phyloP scores from a whole-genome alignment of 2,113 vertebrate species.

The Sinocyclocheilus maitianheensis region DNA sequence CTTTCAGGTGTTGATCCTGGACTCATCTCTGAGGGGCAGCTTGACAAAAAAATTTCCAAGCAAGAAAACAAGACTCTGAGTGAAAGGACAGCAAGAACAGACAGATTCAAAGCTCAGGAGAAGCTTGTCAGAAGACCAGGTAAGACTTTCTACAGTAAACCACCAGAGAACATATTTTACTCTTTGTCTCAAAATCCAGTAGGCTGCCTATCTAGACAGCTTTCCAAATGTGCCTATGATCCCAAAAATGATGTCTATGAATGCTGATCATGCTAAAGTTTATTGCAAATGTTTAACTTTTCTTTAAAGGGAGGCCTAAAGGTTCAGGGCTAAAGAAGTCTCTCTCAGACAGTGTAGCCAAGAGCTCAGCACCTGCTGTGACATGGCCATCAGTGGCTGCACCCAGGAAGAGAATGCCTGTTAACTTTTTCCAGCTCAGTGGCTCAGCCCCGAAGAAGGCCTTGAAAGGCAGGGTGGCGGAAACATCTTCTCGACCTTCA shows the following conservation, averaged over 20 bases:
- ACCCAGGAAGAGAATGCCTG: slow-evolving; percentile 78
- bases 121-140: slow-evolving; percentile 80
- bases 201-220: not conserved
- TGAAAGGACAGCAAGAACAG: slow-evolving; percentile 67
- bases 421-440: slow-evolving; percentile 89
- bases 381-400: slow-evolving; percentile 82
- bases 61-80: slow-evolving; percentile 67
- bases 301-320: slow-evolving; percentile 73
- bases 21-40: slow-evolving; percentile 73
- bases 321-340: slow-evolving; percentile 81
- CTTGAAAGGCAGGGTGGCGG: slow-evolving; percentile 76
- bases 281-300: slow-evolving; percentile 16
- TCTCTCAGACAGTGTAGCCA: slow-evolving; percentile 70
- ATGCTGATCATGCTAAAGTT: not conserved
- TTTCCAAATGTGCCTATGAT: not conserved
- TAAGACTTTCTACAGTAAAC: slow-evolving; percentile 53
- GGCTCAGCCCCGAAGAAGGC: slow-evolving; percentile 79
- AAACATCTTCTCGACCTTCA: slow-evolving; percentile 74
- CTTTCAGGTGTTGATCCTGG: slow-evolving; percentile 82
- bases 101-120: slow-evolving; percentile 68
- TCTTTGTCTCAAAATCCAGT: not conserved
- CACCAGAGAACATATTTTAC: not conserved
- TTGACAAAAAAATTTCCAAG: slow-evolving; percentile 72
- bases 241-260: not conserved
- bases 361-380: slow-evolving; percentile 78